These are phyloP conservation scores for Laticauda laticaudata DNA, from an alignment of 2,113 vertebrate species.

Conservation along the genomic window DNA sequence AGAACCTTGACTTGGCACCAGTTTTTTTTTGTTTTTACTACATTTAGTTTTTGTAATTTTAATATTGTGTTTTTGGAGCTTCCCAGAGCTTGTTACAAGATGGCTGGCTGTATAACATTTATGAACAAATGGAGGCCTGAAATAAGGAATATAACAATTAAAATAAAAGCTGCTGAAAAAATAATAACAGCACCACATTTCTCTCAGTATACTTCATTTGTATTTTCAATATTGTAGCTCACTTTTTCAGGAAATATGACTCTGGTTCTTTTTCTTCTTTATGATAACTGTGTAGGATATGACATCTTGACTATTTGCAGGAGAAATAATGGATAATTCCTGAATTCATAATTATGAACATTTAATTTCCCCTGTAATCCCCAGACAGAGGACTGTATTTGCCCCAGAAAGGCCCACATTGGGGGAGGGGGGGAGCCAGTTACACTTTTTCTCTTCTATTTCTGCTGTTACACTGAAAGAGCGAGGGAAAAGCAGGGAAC, in stretches of 20 bases:
- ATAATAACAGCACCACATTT: neutral
- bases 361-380: slow-evolving; percentile 45
- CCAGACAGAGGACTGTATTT: slow-evolving; percentile 16
- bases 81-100: neutral
- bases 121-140: neutral
- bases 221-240: neutral
- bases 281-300: neutral
- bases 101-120: neutral
- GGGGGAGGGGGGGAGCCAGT: slow-evolving; percentile 58
- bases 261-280: neutral
- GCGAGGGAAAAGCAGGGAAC: slow-evolving; percentile 51
- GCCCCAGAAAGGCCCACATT: slow-evolving; percentile 58
- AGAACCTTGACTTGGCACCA: neutral
- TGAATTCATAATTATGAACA: slow-evolving; percentile 47
- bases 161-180: neutral
- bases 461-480: slow-evolving; percentile 76
- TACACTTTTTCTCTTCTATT: slow-evolving; percentile 65
- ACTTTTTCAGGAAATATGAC: neutral
- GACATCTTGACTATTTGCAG: slow-evolving; percentile 27
- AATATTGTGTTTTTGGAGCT: neutral
- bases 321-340: slow-evolving; percentile 21
- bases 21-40: neutral
- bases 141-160: neutral
- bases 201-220: neutral
- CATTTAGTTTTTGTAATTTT: neutral